Evolutionary conservation across 2,888 invertebrate species (phyloP).

Genomic region (Brachycybe producta): DNA sequence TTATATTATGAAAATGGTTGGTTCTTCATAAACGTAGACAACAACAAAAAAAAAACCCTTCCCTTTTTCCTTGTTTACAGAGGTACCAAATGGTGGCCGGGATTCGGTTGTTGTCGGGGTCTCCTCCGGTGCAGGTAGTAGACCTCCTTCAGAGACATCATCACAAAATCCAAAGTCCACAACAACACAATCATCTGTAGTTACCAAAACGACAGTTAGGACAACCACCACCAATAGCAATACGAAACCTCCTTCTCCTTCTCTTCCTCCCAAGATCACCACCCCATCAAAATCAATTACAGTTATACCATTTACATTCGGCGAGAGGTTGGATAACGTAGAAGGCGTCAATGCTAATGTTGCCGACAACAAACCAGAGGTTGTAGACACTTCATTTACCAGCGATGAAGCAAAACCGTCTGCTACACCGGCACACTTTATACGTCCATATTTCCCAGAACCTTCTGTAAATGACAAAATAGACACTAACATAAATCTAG

Average conservation of each 20-base stretch:
- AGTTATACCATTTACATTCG: not conserved
- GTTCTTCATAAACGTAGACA: too few relatives aligned
- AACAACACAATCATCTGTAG: too few relatives aligned
- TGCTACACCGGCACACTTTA: conserved; percentile 4
- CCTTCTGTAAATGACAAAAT: not conserved
- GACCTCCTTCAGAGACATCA: conserved; percentile 4
- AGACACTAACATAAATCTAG: not conserved
- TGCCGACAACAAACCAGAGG: conserved; percentile 1
- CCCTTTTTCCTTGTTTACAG: conserved; percentile 3
- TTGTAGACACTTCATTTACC: too few relatives aligned
- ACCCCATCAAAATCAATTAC: conserved; percentile 20
- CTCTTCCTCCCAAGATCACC: conserved; percentile 26
- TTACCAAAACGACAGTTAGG: too few relatives aligned
- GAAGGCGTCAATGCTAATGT: not conserved
- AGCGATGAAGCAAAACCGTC: not conserved
- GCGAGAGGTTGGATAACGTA: too few relatives aligned
- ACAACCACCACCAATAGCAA: too few relatives aligned
- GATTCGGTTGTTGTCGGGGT: not conserved
- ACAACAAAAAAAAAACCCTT: too few relatives aligned
- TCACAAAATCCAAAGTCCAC: too few relatives aligned
- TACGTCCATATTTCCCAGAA: conserved; percentile 11
- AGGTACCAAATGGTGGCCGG: conserved; percentile 1
- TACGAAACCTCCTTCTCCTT: not conserved
- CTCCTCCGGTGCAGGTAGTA: not conserved
- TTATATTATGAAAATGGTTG: too few relatives aligned